These are phyloP conservation scores for Scaptodrosophila latifasciaeformis DNA, from an alignment of 2,888 invertebrate genomes.

Conservation along the genomic window DNA sequence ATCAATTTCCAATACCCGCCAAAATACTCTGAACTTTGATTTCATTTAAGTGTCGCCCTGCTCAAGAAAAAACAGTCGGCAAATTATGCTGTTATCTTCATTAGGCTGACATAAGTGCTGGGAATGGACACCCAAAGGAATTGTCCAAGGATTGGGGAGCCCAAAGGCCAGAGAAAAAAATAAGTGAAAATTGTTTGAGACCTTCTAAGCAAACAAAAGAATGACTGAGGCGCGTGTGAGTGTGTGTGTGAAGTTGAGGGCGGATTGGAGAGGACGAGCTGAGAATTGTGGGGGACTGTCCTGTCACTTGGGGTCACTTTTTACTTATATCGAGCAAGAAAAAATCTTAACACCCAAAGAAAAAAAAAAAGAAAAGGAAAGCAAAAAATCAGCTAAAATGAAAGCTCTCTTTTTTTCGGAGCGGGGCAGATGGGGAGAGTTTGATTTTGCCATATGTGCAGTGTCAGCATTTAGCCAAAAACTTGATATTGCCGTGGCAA, in stretches of 20 bases:
- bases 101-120: constrained; percentile 65
- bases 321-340: constrained; percentile 15
- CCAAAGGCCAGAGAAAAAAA: constrained; percentile 28
- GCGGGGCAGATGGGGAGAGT: constrained; percentile 1
- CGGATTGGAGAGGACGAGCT: no score
- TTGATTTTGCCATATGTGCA: constrained; percentile 49
- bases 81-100: constrained; percentile 70
- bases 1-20: constrained; percentile 52
- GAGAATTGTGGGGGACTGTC: constrained; percentile 31
- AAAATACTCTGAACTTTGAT: constrained; percentile 51
- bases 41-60: constrained; percentile 25
- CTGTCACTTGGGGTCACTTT: constrained; percentile 20
- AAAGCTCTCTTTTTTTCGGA: constrained; percentile 2
- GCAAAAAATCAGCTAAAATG: constrained; percentile 7
- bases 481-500: not conserved
- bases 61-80: constrained; percentile 30
- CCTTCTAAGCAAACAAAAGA: constrained; percentile 25
- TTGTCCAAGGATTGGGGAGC: constrained; percentile 18
- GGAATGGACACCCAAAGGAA: constrained; percentile 65
- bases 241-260: no score
- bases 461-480: constrained; percentile 46
- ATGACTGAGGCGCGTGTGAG: not conserved
- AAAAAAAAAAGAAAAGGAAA: constrained; percentile 9
- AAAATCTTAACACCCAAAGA: constrained; percentile 45
- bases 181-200: constrained; percentile 63